Percentiles rank a stretch among this genome's conserved stretches.
Evolutionary conservation across 1,140 invertebrate genomes (phyloP).

Genomic region (Triops cancriformis): DNA sequence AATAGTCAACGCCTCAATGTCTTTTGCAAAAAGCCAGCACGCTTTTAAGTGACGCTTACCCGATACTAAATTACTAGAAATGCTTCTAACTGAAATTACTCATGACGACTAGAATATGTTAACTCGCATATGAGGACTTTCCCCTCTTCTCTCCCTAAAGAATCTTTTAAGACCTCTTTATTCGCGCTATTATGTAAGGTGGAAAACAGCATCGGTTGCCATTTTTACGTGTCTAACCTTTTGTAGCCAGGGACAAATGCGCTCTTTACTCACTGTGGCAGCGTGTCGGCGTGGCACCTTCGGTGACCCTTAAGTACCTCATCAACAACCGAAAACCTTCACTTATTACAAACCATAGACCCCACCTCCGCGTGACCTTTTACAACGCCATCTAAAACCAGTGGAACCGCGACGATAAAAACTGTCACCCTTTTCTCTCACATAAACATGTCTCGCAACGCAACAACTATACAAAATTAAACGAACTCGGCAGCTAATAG

Average conservation of each 20-base stretch:
- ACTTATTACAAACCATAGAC: constrained; percentile 7
- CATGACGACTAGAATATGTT: too few species aligned
- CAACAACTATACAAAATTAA: neutral
- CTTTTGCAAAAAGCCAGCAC: too few species aligned
- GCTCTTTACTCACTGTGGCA: neutral
- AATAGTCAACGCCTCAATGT: too few species aligned
- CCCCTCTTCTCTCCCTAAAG: neutral
- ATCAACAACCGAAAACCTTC: constrained; percentile 1
- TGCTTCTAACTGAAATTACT: too few species aligned
- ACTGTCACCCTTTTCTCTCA: neutral
- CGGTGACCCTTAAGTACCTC: neutral
- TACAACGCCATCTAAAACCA: neutral
- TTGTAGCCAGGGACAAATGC: neutral
- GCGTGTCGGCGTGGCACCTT: neutral
- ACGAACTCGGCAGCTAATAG: neutral
- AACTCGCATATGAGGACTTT: too few species aligned
- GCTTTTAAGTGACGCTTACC: too few species aligned
- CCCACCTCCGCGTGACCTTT: neutral
- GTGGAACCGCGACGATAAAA: neutral
- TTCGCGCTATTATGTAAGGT: neutral
- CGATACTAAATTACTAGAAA: too few species aligned
- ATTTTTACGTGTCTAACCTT: neutral
- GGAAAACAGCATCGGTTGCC: neutral
- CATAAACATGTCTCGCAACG: neutral
- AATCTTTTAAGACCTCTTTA: neutral